These are phyloP conservation scores for Pavo muticus DNA, from an alignment of 2,113 vertebrate species.

Conservation along the genomic window DNA sequence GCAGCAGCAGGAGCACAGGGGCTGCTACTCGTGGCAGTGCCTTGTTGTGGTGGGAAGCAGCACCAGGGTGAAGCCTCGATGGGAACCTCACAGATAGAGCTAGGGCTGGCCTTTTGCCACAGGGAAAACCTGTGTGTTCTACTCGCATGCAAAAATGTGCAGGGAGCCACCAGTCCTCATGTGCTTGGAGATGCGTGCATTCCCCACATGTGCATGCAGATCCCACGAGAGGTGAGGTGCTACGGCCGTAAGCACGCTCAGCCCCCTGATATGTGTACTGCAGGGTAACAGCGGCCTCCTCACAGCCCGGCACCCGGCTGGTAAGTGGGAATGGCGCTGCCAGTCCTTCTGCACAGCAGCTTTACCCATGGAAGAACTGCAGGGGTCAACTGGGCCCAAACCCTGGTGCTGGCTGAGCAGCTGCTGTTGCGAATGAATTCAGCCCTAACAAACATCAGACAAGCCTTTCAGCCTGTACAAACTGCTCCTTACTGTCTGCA, in stretches of 20 bases:
- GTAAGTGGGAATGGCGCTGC: neutral
- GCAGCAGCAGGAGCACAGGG: neutral
- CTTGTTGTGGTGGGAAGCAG: neutral
- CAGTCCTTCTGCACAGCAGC: neutral
- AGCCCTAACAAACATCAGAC: neutral
- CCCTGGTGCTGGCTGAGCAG: neutral
- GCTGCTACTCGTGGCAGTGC: neutral
- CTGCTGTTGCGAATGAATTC: slow-evolving; percentile 14
- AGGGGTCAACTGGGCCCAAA: neutral
- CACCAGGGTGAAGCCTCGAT: neutral
- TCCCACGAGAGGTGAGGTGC: neutral
- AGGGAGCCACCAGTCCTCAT: rapidly evolving
- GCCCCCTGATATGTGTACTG: rapidly evolving
- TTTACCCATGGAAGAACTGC: neutral
- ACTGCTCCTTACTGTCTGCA: neutral
- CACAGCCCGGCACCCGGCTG: neutral
- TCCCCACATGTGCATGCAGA: neutral
- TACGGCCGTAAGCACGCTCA: rapidly evolving
- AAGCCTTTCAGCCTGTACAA: neutral
- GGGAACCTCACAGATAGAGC: neutral
- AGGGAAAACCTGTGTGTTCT: neutral
- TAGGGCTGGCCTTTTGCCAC: neutral
- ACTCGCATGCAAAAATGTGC: neutral
- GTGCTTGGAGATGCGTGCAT: rapidly evolving
- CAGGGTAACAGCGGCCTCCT: rapidly evolving